Evolutionary conservation across 2,888 invertebrate species (phyloP).

Genomic region (Keiferia lycopersicella): DNA sequence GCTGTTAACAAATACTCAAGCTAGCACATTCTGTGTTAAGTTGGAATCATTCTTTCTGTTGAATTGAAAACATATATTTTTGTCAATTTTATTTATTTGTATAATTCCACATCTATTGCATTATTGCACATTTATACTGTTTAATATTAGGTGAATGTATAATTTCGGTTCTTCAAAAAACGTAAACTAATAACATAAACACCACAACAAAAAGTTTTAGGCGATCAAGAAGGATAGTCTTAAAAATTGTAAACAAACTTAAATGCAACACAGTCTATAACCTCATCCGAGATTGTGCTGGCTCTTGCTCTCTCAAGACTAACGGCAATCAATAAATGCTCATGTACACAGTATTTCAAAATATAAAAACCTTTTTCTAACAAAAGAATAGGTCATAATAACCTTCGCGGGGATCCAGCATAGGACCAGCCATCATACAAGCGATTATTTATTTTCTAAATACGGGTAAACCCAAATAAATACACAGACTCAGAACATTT

Average conservation of each 20-base stretch:
- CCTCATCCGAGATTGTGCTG: slow-evolving; percentile 12
- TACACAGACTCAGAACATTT: too few relatives aligned
- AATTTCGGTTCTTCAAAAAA: background rate
- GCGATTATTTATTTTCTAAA: too few relatives aligned
- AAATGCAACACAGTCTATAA: slow-evolving; percentile 29
- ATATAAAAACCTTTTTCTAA: too few relatives aligned
- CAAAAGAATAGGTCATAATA: too few relatives aligned
- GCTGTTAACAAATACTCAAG: background rate
- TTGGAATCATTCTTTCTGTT: background rate
- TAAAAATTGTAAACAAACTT: slow-evolving; percentile 1
- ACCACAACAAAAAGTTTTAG: background rate
- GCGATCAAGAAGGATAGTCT: background rate
- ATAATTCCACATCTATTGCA: background rate
- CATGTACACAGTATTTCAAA: background rate
- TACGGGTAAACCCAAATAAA: too few relatives aligned
- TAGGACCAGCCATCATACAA: too few relatives aligned
- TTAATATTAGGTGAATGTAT: too few relatives aligned
- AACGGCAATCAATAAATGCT: background rate
- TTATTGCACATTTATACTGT: background rate
- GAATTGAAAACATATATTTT: background rate
- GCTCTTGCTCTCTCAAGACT: background rate
- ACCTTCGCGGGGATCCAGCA: too few relatives aligned
- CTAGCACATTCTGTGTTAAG: background rate
- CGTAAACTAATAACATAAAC: background rate
- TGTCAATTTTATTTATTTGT: slow-evolving; percentile 4